Conservation (phyloP, 2,797 vertebrate genomes). For the Lagodon rhomboides region DNA sequence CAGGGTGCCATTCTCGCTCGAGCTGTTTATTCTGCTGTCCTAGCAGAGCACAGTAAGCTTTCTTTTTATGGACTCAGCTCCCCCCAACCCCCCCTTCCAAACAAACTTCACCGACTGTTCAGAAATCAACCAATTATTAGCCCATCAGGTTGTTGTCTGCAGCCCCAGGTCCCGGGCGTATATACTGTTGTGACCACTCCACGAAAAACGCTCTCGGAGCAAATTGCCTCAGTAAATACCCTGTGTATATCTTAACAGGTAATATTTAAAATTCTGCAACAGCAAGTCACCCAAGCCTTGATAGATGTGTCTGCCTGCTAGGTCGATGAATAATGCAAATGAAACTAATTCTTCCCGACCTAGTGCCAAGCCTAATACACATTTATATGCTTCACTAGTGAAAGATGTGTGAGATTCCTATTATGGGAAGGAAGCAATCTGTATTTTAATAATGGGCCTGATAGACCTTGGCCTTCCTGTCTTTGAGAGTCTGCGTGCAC, state of each 20-base stretch:
- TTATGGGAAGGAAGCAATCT: slow-evolving; percentile 70
- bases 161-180: slow-evolving; percentile 37
- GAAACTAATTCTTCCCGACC: slow-evolving; percentile 76
- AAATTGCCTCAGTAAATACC: slow-evolving; percentile 78
- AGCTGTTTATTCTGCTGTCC: slow-evolving; percentile 41
- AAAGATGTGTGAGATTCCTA: slow-evolving; percentile 72
- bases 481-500: slow-evolving; percentile 43
- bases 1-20: slow-evolving; percentile 31
- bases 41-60: slow-evolving; percentile 47
- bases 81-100: too few relatives aligned
- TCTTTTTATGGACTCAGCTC: slow-evolving; percentile 55
- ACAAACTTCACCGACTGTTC: slow-evolving; percentile 54
- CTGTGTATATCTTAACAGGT: slow-evolving; percentile 67
- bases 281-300: slow-evolving; percentile 67
- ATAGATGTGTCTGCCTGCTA: slow-evolving; percentile 75
- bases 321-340: slow-evolving; percentile 82
- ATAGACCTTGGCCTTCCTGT: slow-evolving; percentile 58
- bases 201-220: slow-evolving; percentile 51
- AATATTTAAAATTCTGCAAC: slow-evolving; percentile 76
- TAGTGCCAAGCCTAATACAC: slow-evolving; percentile 68
- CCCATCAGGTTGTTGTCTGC: slow-evolving; percentile 62
- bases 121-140: slow-evolving; percentile 72
- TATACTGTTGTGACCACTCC: slow-evolving; percentile 53
- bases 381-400: slow-evolving; percentile 71
- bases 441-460: slow-evolving; percentile 69